These are phyloP conservation scores for Chaenodraco wilsoni DNA, from an alignment of 2,797 vertebrate species.

Conservation along the genomic window DNA sequence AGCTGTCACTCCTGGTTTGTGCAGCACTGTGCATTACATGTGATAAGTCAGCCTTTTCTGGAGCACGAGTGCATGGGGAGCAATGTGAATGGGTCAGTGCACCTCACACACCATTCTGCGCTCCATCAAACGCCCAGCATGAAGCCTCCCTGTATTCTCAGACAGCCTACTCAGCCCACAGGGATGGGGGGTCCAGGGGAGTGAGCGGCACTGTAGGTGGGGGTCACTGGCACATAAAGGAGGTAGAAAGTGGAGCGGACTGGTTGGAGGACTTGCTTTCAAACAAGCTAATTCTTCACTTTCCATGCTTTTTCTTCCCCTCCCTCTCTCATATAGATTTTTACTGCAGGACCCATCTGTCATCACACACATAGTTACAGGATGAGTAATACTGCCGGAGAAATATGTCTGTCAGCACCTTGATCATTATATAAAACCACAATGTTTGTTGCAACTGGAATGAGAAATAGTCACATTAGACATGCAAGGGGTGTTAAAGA, in stretches of 20 bases:
- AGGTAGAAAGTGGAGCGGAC: conserved; percentile 59
- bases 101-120: conserved; percentile 91
- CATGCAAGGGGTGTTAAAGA: background rate
- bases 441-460: conserved; percentile 40
- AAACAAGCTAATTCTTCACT: conserved; percentile 54
- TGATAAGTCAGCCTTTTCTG: conserved; percentile 64
- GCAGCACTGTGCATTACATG: conserved; percentile 60
- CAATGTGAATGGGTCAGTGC: conserved; percentile 85
- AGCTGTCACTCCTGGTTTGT: conserved; percentile 65
- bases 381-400: conserved; percentile 48
- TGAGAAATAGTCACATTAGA: conserved; percentile 22
- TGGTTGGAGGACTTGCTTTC: conserved; percentile 45
- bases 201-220: conserved; percentile 59
- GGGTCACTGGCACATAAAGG: conserved; percentile 62
- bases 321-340: conserved; percentile 6
- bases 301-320: conserved; percentile 2
- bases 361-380: conserved; percentile 29
- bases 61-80: conserved; percentile 68
- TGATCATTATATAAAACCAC: conserved; percentile 14
- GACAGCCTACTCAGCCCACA: conserved; percentile 57
- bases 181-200: conserved; percentile 47
- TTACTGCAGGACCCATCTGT: conserved; percentile 39
- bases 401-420: conserved; percentile 37
- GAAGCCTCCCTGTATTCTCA: conserved; percentile 83
- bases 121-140: conserved; percentile 90